phyloP scores from a whole-genome alignment of 2,797 vertebrate species.

The Cossypha heuglini region DNA sequence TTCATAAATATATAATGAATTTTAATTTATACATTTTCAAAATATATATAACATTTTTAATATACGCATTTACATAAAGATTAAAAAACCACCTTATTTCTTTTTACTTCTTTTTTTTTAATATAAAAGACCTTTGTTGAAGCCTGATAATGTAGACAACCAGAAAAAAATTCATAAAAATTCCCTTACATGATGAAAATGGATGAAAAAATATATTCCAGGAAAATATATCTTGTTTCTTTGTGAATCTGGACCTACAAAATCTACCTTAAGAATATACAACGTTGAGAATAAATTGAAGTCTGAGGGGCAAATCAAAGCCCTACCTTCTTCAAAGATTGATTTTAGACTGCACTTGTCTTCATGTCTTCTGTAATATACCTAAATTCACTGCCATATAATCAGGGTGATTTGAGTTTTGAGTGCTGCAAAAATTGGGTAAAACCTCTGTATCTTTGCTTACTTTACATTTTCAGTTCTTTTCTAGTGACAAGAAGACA shows the following conservation, averaged over 20 bases:
- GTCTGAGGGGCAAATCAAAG: background rate
- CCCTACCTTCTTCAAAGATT: background rate
- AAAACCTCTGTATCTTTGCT: background rate
- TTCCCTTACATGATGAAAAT: background rate
- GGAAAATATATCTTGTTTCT: background rate
- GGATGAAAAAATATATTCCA: background rate
- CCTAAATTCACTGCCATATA: background rate
- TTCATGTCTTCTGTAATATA: background rate
- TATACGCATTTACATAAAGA: background rate
- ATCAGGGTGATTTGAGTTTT: background rate
- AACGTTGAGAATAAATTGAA: background rate
- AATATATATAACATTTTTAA: background rate
- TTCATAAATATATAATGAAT: background rate
- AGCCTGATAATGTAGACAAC: background rate
- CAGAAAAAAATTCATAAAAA: background rate
- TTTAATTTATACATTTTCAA: background rate
- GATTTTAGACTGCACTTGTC: background rate
- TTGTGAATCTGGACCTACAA: background rate
- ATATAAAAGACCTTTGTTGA: background rate
- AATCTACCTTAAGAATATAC: background rate
- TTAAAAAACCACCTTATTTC: background rate
- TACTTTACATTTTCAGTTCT: constrained; percentile 6
- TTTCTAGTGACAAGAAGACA: background rate
- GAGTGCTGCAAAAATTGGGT: background rate
- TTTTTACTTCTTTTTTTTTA: rapidly evolving